Evolutionary conservation across 2,888 invertebrate genomes (phyloP).

Genomic region (Pinctada fucata): DNA sequence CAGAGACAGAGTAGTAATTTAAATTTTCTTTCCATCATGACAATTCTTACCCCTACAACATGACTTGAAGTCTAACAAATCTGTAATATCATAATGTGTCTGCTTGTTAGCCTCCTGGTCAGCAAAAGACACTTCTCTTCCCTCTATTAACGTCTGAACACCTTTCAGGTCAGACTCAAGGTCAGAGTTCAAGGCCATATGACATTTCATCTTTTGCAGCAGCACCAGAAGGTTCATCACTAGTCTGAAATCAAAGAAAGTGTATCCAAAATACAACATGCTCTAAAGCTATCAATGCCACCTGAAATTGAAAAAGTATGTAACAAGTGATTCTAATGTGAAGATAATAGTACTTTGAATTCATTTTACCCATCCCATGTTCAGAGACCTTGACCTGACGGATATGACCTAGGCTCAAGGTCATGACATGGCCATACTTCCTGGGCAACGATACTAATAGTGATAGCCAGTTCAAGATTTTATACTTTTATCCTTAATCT

Average conservation of each 20-base stretch:
- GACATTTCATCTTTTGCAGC: background rate
- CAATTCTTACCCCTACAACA: background rate
- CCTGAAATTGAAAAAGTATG: background rate
- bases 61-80: conserved; percentile 30
- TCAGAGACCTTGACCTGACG: too few relatives aligned
- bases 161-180: conserved; percentile 53
- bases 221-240: background rate
- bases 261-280: background rate
- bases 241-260: background rate
- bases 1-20: too few relatives aligned
- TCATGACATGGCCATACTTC: too few relatives aligned
- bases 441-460: too few relatives aligned
- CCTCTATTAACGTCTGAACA: conserved; percentile 56
- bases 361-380: too few relatives aligned
- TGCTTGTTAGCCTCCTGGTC: conserved; percentile 46
- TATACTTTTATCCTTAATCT: too few relatives aligned
- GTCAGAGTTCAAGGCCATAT: conserved; percentile 40
- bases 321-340: background rate
- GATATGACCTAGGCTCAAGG: too few relatives aligned
- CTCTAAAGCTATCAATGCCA: background rate
- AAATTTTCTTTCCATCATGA: too few relatives aligned
- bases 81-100: conserved; percentile 10
- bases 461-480: too few relatives aligned
- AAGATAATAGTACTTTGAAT: too few relatives aligned
- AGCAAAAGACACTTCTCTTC: conserved; percentile 67